These are phyloP conservation scores for Drosophila parthenogenetica DNA, from an alignment of 2,888 invertebrate genomes.

Conservation along the genomic window DNA sequence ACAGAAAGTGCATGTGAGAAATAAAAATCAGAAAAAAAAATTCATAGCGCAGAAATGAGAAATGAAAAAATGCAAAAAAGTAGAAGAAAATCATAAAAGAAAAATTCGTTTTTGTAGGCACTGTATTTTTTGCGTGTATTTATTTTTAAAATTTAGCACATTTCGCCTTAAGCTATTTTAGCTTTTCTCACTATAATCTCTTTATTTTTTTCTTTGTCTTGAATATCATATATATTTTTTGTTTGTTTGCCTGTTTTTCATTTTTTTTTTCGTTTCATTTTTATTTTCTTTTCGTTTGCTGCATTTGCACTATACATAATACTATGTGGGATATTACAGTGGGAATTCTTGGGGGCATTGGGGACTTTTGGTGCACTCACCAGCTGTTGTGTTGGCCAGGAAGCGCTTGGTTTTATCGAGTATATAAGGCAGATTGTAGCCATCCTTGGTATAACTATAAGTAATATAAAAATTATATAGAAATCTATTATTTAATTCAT, in stretches of 20 bases:
- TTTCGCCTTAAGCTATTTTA: constrained; percentile 55
- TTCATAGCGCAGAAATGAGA: constrained; percentile 53
- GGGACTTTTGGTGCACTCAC: constrained; percentile 65
- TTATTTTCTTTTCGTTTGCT: constrained; percentile 41
- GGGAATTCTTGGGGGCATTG: not conserved
- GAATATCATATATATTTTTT: constrained; percentile 20
- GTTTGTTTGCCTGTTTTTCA: constrained; percentile 41
- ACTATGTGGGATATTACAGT: not conserved
- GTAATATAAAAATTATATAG: not conserved
- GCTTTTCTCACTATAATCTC: constrained; percentile 28
- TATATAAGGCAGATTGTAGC: constrained; percentile 85
- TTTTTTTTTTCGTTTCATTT: constrained; percentile 12
- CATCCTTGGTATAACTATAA: constrained; percentile 84
- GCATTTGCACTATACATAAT: constrained; percentile 71
- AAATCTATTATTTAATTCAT: not conserved
- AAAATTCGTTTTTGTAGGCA: constrained; percentile 31
- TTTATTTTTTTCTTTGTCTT: constrained; percentile 19
- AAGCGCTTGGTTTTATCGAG: constrained; percentile 85
- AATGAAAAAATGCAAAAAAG: constrained; percentile 45
- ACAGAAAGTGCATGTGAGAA: constrained; percentile 61
- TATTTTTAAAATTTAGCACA: constrained; percentile 81
- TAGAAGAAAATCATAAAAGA: constrained; percentile 42
- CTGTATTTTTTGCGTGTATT: constrained; percentile 54
- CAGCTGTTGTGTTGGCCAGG: constrained; percentile 85
- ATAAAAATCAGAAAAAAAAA: constrained; percentile 43